Conservation (phyloP, 2,888 invertebrate species). For the Nesidiocoris tenuis region DNA sequence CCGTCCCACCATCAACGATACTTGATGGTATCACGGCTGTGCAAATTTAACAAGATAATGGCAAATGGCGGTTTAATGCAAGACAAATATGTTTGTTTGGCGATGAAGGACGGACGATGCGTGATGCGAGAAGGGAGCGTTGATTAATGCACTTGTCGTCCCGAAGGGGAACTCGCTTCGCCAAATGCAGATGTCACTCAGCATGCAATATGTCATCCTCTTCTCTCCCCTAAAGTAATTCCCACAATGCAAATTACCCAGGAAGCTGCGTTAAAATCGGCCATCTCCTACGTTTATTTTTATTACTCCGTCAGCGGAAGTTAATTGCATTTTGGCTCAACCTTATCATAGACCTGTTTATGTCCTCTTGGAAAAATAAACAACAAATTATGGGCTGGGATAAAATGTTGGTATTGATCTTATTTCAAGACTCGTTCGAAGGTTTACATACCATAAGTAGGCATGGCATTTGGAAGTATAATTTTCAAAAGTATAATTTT, state of each 20-base stretch:
- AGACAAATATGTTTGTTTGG: neutral
- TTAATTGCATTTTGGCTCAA: too few relatives aligned
- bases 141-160: constrained; percentile 16
- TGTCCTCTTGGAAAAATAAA: too few relatives aligned
- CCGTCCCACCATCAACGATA: too few relatives aligned
- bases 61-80: neutral
- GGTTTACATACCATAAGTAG: too few relatives aligned
- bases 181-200: constrained; percentile 23
- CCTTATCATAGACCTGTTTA: too few relatives aligned
- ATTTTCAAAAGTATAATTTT: too few relatives aligned
- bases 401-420: too few relatives aligned
- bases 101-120: neutral
- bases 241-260: neutral
- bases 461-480: too few relatives aligned
- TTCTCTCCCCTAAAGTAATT: neutral
- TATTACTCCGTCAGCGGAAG: neutral
- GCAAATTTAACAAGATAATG: neutral
- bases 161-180: constrained; percentile 6
- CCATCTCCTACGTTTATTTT: neutral
- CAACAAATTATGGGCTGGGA: too few relatives aligned
- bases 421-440: too few relatives aligned
- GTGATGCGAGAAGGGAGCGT: neutral
- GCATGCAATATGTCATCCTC: neutral
- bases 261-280: neutral
- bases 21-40: too few relatives aligned